phyloP scores from a whole-genome alignment of 2,113 vertebrate genomes.

The rabbit (Oryctolagus cuniculus) region mOryCun1.1 NC_091451.1:20029001-20029500 shows the following conservation, averaged over 20 bases:
- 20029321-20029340: background rate
- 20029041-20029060: background rate
- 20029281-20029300: background rate
- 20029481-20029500: background rate
- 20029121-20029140: background rate
- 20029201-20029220: background rate
- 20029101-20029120: background rate
- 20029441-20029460: background rate
- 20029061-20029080: background rate
- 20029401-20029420: background rate
- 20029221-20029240: background rate
- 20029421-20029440: background rate
- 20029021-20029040: rapidly evolving
- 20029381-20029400: background rate
- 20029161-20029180: background rate
- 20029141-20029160: background rate
- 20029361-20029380: background rate
- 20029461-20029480: background rate
- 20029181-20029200: background rate
- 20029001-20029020: rapidly evolving
- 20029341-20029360: no score
- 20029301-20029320: background rate
- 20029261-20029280: background rate
- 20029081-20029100: background rate
- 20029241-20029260: background rate